Percentiles rank a stretch among this genome's conserved stretches.
These are phyloP conservation scores for Dryobates pubescens DNA, from an alignment of 2,797 vertebrate genomes.

Conservation along the genomic window DNA sequence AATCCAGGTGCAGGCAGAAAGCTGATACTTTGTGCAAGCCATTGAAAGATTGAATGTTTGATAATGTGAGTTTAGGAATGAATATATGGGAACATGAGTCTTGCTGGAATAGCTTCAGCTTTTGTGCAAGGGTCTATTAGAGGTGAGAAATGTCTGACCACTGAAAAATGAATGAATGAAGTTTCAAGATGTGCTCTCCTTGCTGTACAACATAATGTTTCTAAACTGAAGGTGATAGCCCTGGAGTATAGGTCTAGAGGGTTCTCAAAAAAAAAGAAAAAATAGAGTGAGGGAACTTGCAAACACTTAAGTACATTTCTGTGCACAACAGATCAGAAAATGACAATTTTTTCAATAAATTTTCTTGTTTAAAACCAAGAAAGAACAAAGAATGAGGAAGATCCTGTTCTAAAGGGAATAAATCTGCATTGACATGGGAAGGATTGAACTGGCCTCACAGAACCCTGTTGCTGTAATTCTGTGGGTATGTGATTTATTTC, in stretches of 20 bases:
- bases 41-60: not conserved
- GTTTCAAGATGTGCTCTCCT: not conserved
- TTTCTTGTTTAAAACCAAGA: not conserved
- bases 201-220: not conserved
- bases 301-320: not conserved
- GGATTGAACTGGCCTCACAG: not conserved
- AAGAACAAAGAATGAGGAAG: not conserved
- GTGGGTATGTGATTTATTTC: not conserved
- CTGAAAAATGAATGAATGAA: conserved; percentile 21
- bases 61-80: conserved; percentile 20
- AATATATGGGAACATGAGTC: not conserved
- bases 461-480: not conserved
- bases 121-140: not conserved
- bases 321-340: not conserved
- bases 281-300: not conserved
- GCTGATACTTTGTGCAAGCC: not conserved
- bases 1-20: not conserved
- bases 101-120: not conserved
- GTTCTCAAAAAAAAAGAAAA: not conserved
- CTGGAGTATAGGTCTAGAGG: not conserved
- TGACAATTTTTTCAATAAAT: not conserved
- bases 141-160: conserved; percentile 10
- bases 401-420: not conserved
- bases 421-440: not conserved
- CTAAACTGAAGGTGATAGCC: not conserved